Percentiles rank a stretch among this genome's conserved stretches.
phyloP scores from a whole-genome alignment of 2,888 invertebrate genomes.

The Nymphalis polychloros region DNA sequence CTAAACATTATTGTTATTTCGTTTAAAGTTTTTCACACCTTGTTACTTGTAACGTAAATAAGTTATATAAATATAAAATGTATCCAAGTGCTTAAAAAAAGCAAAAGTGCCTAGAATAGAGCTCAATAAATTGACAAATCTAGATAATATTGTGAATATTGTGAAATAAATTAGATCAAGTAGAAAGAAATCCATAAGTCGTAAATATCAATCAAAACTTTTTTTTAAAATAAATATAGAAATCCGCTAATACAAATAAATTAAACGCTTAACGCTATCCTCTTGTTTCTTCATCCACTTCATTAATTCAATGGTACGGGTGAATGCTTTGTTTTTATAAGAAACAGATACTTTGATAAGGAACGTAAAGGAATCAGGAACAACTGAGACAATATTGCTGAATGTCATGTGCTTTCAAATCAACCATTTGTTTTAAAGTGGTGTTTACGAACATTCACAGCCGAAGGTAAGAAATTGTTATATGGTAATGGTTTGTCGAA shows the following conservation, averaged over 20 bases:
- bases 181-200: too few species aligned
- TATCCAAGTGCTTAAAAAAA: too few species aligned
- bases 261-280: not conserved
- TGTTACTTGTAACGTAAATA: too few species aligned
- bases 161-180: too few species aligned
- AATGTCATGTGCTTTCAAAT: conserved; percentile 6
- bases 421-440: conserved; percentile 14
- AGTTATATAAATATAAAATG: too few species aligned
- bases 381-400: conserved; percentile 25
- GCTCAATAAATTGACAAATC: too few species aligned
- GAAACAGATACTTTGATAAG: conserved; percentile 23
- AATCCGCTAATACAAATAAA: not conserved
- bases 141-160: too few species aligned
- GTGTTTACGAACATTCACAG: conserved; percentile 12
- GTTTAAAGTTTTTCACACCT: too few species aligned
- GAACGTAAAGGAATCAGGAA: conserved; percentile 26
- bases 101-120: too few species aligned
- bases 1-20: too few species aligned
- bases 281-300: not conserved
- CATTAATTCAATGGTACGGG: conserved; percentile 13
- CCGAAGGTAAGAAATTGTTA: too few species aligned
- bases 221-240: not conserved
- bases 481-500: not conserved
- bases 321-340: conserved; percentile 27
- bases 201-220: too few species aligned